Conservation (phyloP, 2,797 vertebrate species). For the Hydrophis major region DNA sequence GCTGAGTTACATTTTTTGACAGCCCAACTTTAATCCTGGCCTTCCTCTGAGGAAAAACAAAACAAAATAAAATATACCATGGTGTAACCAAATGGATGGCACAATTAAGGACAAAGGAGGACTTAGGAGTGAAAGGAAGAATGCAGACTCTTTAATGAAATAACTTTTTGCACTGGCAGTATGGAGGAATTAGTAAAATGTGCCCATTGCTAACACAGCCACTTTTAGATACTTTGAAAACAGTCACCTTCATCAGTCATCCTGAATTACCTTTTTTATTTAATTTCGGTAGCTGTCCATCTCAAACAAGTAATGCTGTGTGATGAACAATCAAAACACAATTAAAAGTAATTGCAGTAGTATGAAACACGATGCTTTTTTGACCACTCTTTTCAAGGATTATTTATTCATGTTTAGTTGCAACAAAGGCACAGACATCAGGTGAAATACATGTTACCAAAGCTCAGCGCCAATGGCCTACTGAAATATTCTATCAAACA, state of each 20-base stretch:
- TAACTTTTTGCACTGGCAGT: not conserved
- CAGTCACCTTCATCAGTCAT: not conserved
- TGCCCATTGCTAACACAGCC: constrained; percentile 20
- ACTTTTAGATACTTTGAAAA: not conserved
- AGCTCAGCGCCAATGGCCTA: not conserved
- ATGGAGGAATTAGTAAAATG: constrained; percentile 11
- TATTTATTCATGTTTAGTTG: not conserved
- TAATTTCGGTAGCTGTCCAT: not conserved
- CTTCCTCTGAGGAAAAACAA: constrained; percentile 27
- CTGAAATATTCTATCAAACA: not conserved
- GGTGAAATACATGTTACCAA: not conserved
- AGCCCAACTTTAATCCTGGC: constrained; percentile 51
- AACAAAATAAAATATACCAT: constrained; percentile 41
- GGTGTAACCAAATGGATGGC: constrained; percentile 18
- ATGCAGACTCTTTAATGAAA: constrained; percentile 48
- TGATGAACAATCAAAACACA: not conserved
- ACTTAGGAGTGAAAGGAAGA: not conserved
- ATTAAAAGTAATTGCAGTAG: not conserved
- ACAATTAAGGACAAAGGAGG: constrained; percentile 40
- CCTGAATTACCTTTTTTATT: not conserved
- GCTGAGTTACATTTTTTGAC: constrained; percentile 54
- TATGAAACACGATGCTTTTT: not conserved
- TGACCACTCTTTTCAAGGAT: not conserved
- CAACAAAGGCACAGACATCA: not conserved
- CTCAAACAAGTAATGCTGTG: not conserved